Conservation (phyloP, 2,797 vertebrate genomes). For the Enteromius mattozi region DNA sequence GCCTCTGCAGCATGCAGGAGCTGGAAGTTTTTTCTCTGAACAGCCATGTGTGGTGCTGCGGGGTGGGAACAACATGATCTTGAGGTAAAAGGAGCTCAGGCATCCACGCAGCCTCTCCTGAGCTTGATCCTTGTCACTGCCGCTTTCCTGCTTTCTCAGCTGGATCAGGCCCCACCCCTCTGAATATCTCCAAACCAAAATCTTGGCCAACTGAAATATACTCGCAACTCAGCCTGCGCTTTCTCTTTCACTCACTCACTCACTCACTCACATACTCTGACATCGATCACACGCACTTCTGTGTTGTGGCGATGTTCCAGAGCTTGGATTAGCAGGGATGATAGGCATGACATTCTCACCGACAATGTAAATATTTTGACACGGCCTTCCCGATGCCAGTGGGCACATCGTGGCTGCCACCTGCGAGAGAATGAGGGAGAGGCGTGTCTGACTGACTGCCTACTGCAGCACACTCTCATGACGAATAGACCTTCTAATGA, state of each 20-base stretch:
- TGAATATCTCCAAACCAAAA: slow-evolving; percentile 20
- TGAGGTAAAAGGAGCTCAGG: background rate
- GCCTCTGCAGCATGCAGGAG: slow-evolving; percentile 31
- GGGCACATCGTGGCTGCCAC: slow-evolving; percentile 15
- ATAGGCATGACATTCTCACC: slow-evolving; percentile 37
- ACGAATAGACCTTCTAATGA: slow-evolving; percentile 53
- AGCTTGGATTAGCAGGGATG: slow-evolving; percentile 33
- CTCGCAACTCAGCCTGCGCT: background rate
- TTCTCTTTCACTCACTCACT: slow-evolving; percentile 28
- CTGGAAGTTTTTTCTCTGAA: slow-evolving; percentile 52
- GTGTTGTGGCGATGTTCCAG: background rate
- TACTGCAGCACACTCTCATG: background rate
- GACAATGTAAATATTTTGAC: slow-evolving; percentile 56
- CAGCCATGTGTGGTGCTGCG: slow-evolving; percentile 24
- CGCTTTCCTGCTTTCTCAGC: slow-evolving; percentile 40
- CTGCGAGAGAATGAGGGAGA: slow-evolving; percentile 16
- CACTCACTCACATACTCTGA: slow-evolving; percentile 7
- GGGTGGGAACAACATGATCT: slow-evolving; percentile 29
- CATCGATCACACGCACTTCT: slow-evolving; percentile 18
- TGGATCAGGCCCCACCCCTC: background rate
- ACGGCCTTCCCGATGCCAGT: background rate
- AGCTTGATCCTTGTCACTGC: background rate
- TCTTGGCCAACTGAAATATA: slow-evolving; percentile 18
- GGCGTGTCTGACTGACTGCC: slow-evolving; percentile 22
- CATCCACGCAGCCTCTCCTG: background rate